Conservation (phyloP, 2,888 invertebrate species). For the Gibbula magus region DNA sequence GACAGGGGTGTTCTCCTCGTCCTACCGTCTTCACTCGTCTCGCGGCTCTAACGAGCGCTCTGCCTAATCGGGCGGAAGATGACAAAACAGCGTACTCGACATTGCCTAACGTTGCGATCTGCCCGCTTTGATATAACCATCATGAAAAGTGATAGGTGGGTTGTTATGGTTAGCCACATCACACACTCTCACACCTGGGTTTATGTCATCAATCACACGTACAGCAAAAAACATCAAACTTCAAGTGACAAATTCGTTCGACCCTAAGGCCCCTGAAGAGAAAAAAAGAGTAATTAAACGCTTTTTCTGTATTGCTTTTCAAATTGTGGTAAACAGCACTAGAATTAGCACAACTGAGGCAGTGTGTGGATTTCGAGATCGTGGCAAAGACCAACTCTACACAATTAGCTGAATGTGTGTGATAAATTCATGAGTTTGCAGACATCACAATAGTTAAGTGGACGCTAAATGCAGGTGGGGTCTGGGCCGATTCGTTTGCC, state of each 20-base stretch:
- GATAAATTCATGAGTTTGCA: constrained; percentile 13
- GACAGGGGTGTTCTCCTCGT: background rate
- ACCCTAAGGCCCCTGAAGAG: constrained; percentile 13
- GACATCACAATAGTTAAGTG: background rate
- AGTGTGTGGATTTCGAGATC: background rate
- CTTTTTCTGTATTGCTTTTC: constrained; percentile 25
- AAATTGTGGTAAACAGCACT: background rate
- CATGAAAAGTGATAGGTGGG: background rate
- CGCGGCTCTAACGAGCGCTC: constrained; percentile 5
- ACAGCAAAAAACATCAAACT: constrained; percentile 14
- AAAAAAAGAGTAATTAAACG: constrained; percentile 27
- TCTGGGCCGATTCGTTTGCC: background rate
- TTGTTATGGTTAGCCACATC: constrained; percentile 16
- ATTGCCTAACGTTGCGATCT: constrained; percentile 15
- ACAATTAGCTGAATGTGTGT: constrained; percentile 11
- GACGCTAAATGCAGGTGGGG: constrained; percentile 13
- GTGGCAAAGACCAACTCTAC: background rate
- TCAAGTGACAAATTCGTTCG: constrained; percentile 25
- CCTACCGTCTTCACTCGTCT: background rate
- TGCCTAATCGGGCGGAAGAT: constrained; percentile 8
- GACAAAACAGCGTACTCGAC: constrained; percentile 15
- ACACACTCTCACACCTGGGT: background rate
- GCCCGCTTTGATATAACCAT: constrained; percentile 4
- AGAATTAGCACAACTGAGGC: background rate
- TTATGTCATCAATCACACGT: constrained; percentile 21